Conservation (phyloP, 2,113 vertebrate species). For the Lathamus discolor region DNA sequence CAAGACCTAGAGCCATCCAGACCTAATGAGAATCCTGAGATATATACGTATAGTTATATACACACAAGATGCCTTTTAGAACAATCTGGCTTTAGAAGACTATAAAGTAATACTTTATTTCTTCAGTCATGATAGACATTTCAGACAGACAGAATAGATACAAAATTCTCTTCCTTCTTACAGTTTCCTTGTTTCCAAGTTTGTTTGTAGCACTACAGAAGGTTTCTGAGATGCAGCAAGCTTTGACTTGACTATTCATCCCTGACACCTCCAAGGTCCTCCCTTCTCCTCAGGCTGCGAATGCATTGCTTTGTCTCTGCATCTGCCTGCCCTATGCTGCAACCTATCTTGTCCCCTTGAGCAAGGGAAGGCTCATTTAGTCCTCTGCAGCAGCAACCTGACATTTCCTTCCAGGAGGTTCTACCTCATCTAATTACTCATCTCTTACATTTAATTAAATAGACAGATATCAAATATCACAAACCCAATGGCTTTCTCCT, state of each 20-base stretch:
- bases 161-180: background rate
- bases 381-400: background rate
- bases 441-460: background rate
- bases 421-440: background rate
- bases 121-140: background rate
- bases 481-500: background rate
- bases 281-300: background rate
- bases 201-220: background rate
- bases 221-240: background rate
- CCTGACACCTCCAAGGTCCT: background rate
- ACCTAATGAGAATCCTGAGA: background rate
- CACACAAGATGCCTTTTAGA: background rate
- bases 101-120: background rate
- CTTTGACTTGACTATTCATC: background rate
- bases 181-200: background rate
- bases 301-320: fast-evolving
- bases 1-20: background rate
- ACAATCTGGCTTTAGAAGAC: background rate
- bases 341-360: background rate
- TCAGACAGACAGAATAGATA: background rate
- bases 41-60: background rate
- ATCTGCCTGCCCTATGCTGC: background rate
- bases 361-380: background rate
- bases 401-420: background rate
- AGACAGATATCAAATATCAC: background rate